These are phyloP conservation scores for Pocillopora meandrina DNA, from an alignment of 92 coral and sea anemone species.

Conservation along the genomic window DNA sequence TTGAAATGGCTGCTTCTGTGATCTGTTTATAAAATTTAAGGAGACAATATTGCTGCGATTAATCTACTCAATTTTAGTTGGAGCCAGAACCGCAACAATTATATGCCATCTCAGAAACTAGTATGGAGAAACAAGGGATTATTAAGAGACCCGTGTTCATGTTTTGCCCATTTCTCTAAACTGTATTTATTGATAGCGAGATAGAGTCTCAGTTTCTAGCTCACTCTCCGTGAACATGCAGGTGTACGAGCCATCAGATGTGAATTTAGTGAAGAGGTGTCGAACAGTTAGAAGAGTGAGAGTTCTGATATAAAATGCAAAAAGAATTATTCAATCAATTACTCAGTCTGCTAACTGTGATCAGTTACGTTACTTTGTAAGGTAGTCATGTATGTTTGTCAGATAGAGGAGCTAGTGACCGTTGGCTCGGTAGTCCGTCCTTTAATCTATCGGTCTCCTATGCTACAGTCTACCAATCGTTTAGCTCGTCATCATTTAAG, in stretches of 20 bases:
- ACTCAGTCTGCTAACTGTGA: not conserved
- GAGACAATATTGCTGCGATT: not conserved
- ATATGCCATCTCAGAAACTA: not conserved
- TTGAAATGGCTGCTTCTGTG: constrained; percentile 32
- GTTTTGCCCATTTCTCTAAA: constrained; percentile 35
- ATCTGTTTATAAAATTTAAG: not conserved
- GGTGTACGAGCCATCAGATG: constrained; percentile 46
- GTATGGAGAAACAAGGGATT: too few relatives aligned
- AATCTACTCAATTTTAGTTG: not conserved
- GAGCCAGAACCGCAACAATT: not conserved
- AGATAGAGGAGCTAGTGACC: too few relatives aligned
- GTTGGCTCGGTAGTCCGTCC: not conserved
- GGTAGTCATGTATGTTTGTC: not conserved
- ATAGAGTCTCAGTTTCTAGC: constrained; percentile 29
- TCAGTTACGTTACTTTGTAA: not conserved
- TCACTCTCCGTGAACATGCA: constrained; percentile 43
- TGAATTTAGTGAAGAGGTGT: constrained; percentile 54
- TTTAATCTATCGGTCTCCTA: not conserved
- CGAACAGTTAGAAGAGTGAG: constrained; percentile 32
- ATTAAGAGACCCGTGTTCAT: not conserved
- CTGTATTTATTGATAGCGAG: constrained; percentile 35
- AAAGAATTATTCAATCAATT: not conserved
- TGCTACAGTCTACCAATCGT: too few relatives aligned
- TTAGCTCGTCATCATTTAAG: too few relatives aligned
- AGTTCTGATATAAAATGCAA: constrained; percentile 22